Evolutionary conservation across 2,797 vertebrate genomes (phyloP), one percentile per base, ranked within the genome.

Genomic region (Cottoperca gobio): DNA sequence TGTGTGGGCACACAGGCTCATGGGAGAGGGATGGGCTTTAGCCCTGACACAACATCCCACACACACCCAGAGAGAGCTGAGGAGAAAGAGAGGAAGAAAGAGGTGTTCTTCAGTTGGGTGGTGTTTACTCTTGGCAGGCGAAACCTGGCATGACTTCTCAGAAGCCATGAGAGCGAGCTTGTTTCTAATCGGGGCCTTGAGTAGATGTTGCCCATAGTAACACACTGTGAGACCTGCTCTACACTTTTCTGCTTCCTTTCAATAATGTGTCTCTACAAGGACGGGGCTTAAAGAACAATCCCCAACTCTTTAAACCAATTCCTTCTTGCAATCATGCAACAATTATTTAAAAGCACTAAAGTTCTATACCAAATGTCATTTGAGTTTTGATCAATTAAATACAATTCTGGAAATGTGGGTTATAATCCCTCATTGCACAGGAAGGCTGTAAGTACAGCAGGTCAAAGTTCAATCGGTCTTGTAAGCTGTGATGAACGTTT

Each of bases 1-100:
- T 92, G 92, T 70, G 91, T 79, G 86, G 92, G 91, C 92, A 90
- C 92, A 91, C 90, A 81, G 92, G 92, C 89, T 93, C 93, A 94
- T 94, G 93, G 91, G 92, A 93, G 86, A 92, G 88, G 89, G 85
- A 86, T 12, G 90, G 91, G 90, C 91, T 90, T 90, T 59, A 94
- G 92, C 93, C 93, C 92, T 87, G 93, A 93, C 90, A 90, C 92
- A 62, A 86, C 89, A 88, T 91, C 90, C 92, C 87, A 87, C 91
- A 87, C 86, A 90, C 90, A 89, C 87, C 88, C 89, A 85, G 85
- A 72, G 87, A 91, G 88, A 93, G 90, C 93, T 94, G 86, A 23
- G 31, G 69, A 50, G 71, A 70, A 10, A 48, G 43, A 73, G 26
- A 58, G 63, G 52, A 48, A 84, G 70, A 78, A 62, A 83, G 16